Evolutionary conservation across 1,140 invertebrate genomes (phyloP), one percentile per base, ranked within the genome.

Genomic region (Orchestia grillus): DNA sequence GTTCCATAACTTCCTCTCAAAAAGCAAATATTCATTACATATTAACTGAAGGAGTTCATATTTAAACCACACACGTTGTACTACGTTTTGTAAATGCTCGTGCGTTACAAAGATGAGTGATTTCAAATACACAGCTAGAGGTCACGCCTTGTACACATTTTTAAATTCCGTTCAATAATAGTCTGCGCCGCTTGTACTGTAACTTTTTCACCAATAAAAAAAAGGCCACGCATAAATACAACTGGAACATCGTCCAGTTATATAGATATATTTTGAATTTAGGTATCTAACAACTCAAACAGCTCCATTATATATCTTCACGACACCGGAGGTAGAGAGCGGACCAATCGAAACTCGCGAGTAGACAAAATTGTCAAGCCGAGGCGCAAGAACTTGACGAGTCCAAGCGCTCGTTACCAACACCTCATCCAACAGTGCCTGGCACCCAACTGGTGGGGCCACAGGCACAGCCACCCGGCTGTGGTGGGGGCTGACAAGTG

Each of bases 301-400:
- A 36, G 1, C 36, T 15, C 62, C 28, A 77, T 36, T 15, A 15
- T 28, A 36, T 36, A 36, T 77, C 62, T 8, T 77, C 62, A 77
- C 11, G 62, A 77, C 28, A 77, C 62, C 28, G 62, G 62, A 77
- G 62, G 62, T 77, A 77, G 62, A 36, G 28, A 77, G 3, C 62
- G 62, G 28, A 77, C 43, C n/a, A 90, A 41, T 90, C 88, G 88
- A 90, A 90, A 90, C 88, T 90, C 88, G 88, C 42, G 88, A 1
- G 36, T 42, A 6, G 41, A 90, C 42, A 90, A 90, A 28, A 4
- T 41, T 90, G n/a, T 36, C n/a, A 19, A 90, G 88, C n/a, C 43
- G 43, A 41, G 88, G 43, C 88, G 88, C 88, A 90, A 43, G 88
- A 43, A 36, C 15, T 3, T 16, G 88, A 90, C 43, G 15, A 3